Conservation (phyloP, 2,113 vertebrate species). For the Periophthalmus modestus region DNA sequence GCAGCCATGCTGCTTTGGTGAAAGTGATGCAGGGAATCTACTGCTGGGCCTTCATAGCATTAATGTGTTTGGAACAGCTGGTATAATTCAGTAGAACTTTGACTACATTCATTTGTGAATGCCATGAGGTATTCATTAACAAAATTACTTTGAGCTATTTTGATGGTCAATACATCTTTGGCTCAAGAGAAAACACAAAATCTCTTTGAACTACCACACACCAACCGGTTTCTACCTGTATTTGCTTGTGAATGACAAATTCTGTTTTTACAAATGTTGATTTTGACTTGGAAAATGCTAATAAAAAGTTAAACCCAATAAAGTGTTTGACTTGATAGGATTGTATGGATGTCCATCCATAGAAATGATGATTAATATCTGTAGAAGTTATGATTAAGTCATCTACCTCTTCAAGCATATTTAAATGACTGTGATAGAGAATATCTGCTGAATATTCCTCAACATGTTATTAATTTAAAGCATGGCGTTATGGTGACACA, state of each 20-base stretch:
- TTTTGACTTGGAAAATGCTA: too few species aligned
- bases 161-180: background rate
- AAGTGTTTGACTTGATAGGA: too few species aligned
- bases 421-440: background rate
- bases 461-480: background rate
- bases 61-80: conserved; percentile 17
- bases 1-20: conserved; percentile 55
- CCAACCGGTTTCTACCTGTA: too few species aligned
- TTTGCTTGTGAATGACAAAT: too few species aligned
- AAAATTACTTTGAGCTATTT: background rate
- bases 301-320: too few species aligned
- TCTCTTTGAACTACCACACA: too few species aligned
- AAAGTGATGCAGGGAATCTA: conserved; percentile 65
- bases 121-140: background rate
- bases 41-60: conserved; percentile 41
- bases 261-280: too few species aligned
- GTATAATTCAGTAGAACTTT: conserved; percentile 16
- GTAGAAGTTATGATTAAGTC: too few species aligned
- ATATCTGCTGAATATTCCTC: background rate
- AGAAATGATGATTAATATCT: too few species aligned
- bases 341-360: too few species aligned
- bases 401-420: background rate
- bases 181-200: background rate
- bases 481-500: conserved; percentile 30
- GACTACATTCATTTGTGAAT: conserved; percentile 17